Evolutionary conservation across 1,140 invertebrate genomes (phyloP).

Genomic region (Brachionus plicatilis): DNA sequence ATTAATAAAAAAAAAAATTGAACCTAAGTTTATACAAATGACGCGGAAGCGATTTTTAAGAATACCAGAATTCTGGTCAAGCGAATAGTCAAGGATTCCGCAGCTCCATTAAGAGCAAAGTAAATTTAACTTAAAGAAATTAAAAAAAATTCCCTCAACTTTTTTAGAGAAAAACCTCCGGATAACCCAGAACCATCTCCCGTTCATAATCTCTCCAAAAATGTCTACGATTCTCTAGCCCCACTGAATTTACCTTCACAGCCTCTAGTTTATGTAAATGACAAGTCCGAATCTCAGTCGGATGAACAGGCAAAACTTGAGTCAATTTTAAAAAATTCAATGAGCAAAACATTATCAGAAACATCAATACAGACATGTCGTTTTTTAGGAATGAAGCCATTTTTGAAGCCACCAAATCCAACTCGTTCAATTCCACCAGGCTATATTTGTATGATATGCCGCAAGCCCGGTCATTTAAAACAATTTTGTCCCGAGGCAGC

Average conservation of each 20-base stretch:
- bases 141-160: background rate
- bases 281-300: background rate
- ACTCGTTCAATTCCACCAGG: background rate
- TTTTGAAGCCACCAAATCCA: background rate
- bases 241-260: conserved; percentile 4
- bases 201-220: background rate
- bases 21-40: background rate
- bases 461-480: conserved; percentile 23
- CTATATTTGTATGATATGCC: background rate
- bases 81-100: background rate
- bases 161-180: background rate
- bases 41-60: background rate
- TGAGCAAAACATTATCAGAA: background rate
- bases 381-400: background rate
- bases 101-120: conserved; percentile 15
- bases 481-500: conserved; percentile 18
- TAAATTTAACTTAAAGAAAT: background rate
- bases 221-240: background rate
- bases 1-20: too few species aligned
- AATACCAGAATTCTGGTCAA: conserved; percentile 31
- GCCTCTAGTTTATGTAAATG: conserved; percentile 4
- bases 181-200: background rate
- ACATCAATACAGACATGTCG: background rate
- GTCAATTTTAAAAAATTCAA: conserved; percentile 31
- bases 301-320: conserved; percentile 29